Evolutionary conservation across 2,888 invertebrate species (phyloP).

Genomic region (Brachypterus glaber): DNA sequence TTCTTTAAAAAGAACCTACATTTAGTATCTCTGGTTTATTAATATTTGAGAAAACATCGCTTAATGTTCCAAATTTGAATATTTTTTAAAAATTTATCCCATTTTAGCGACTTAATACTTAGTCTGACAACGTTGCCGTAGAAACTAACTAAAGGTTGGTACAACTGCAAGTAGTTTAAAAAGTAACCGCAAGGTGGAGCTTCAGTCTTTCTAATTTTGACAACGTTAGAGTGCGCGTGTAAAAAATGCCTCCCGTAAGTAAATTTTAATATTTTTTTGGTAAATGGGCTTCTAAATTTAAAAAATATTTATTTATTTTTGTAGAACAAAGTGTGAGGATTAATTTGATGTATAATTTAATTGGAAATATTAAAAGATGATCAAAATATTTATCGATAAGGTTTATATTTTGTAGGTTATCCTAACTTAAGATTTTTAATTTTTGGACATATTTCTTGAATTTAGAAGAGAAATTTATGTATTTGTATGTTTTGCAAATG

Average conservation of each 20-base stretch:
- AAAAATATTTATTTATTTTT: neutral
- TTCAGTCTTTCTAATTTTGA: slow-evolving; percentile 4
- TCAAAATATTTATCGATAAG: slow-evolving; percentile 1
- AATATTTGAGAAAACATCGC: no score
- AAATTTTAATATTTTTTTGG: slow-evolving; percentile 8
- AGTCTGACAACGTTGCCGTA: no score
- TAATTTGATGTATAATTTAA: neutral
- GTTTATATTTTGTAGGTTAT: slow-evolving; percentile 9
- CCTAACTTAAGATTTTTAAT: neutral
- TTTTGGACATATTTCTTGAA: no score
- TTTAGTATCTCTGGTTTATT: no score
- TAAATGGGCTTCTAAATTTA: neutral
- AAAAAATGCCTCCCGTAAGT: slow-evolving; percentile 22
- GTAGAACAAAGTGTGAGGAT: neutral
- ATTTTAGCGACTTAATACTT: no score
- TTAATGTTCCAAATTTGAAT: no score
- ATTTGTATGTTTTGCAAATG: neutral
- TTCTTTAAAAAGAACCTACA: no score
- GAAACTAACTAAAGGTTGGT: no score
- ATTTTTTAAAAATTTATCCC: no score
- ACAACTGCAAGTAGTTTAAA: no score
- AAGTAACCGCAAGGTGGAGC: no score
- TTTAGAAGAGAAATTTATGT: no score
- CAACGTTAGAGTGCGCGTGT: neutral
- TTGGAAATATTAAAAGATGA: neutral